Evolutionary conservation across 2,797 vertebrate species (phyloP).

Genomic region (Chiloscyllium punctatum): DNA sequence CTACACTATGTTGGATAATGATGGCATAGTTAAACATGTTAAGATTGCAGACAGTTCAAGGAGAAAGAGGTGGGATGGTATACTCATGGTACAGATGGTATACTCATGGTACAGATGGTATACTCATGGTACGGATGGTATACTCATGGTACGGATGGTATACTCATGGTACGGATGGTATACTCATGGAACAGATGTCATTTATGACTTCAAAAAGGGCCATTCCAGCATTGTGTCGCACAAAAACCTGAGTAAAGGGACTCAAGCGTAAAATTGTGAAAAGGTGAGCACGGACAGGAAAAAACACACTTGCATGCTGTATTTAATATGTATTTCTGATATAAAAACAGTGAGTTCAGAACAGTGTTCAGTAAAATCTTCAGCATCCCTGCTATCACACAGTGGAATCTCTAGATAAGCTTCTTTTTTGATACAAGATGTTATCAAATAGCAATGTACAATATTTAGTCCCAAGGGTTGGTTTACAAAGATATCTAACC

Average conservation of each 20-base stretch:
- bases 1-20: neutral
- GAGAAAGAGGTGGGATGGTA: neutral
- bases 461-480: conserved; percentile 66
- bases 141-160: neutral
- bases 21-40: neutral
- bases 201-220: neutral
- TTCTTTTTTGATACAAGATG: conserved; percentile 70
- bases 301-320: neutral
- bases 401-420: conserved; percentile 72
- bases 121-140: neutral
- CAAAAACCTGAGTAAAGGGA: neutral
- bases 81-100: neutral
- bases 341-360: neutral
- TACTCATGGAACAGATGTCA: neutral
- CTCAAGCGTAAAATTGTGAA: neutral
- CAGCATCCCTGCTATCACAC: conserved; percentile 55
- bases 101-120: neutral
- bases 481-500: conserved; percentile 74
- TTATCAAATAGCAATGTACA: conserved; percentile 68
- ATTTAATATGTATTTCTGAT: neutral
- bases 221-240: neutral
- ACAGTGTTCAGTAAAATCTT: neutral
- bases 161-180: neutral
- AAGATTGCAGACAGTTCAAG: neutral
- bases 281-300: neutral